Conservation (phyloP, 2,888 invertebrate genomes). For the Pseudeuparius sepicola region DNA sequence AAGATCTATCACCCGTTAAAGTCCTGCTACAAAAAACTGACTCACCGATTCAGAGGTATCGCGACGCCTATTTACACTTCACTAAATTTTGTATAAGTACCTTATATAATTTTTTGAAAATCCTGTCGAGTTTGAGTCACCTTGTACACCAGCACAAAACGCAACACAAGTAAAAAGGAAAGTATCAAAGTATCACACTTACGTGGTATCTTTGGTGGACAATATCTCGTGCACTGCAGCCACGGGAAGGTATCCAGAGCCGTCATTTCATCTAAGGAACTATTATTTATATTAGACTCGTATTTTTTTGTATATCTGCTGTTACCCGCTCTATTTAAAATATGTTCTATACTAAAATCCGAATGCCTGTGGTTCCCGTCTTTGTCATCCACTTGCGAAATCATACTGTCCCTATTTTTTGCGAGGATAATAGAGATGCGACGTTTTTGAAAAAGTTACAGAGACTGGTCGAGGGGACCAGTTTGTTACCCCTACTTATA, state of each 20-base stretch:
- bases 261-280: slow-evolving; percentile 6
- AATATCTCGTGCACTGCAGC: slow-evolving; percentile 63
- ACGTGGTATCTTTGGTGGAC: slow-evolving; percentile 61
- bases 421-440: too few relatives aligned
- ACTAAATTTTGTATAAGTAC: too few relatives aligned
- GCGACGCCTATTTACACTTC: too few relatives aligned
- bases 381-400: slow-evolving; percentile 18
- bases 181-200: slow-evolving; percentile 34
- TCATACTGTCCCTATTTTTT: too few relatives aligned
- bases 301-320: slow-evolving; percentile 11
- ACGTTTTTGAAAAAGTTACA: slow-evolving; percentile 18
- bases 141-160: too few relatives aligned
- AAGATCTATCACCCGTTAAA: too few relatives aligned
- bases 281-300: slow-evolving; percentile 6
- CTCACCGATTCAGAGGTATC: too few relatives aligned
- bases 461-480: too few relatives aligned
- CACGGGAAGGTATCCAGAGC: slow-evolving; percentile 38
- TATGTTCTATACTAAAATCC: slow-evolving; percentile 54
- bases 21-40: too few relatives aligned
- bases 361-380: slow-evolving; percentile 23
- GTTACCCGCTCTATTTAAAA: slow-evolving; percentile 45
- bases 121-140: too few relatives aligned
- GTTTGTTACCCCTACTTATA: slow-evolving; percentile 26
- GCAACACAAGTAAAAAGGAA: not conserved
- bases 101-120: too few relatives aligned